phyloP scores from a whole-genome alignment of 1,140 invertebrate species.

The Radopholus similis region DNA sequence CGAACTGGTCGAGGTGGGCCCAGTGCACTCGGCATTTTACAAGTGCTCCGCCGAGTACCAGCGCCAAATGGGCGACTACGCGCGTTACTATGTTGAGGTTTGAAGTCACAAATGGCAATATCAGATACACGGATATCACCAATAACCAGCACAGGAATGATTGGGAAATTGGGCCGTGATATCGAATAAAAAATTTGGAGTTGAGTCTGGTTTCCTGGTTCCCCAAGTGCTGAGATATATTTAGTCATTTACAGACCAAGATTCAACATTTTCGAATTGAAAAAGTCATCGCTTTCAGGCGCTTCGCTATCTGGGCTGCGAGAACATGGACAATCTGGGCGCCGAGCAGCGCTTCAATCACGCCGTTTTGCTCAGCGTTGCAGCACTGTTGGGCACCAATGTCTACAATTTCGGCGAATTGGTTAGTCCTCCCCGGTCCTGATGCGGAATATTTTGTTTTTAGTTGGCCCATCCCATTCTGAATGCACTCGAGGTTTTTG shows the following conservation, averaged over 20 bases:
- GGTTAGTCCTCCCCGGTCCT: conserved; percentile 60
- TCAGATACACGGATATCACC: too few species aligned
- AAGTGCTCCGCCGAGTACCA: conserved; percentile 82
- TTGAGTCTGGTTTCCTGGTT: too few species aligned
- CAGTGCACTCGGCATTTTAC: conserved; percentile 91
- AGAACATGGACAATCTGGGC: conserved; percentile 68
- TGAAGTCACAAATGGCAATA: too few species aligned
- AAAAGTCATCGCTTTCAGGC: conserved; percentile 67
- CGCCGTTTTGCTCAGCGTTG: conserved; percentile 85
- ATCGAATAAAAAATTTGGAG: too few species aligned
- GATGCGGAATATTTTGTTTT: background rate
- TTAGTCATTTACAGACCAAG: too few species aligned
- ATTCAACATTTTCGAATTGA: too few species aligned
- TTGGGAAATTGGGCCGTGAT: too few species aligned
- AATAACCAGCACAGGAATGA: too few species aligned
- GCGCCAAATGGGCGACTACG: conserved; percentile 77
- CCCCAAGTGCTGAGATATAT: too few species aligned
- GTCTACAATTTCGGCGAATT: conserved; percentile 97
- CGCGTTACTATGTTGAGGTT: conserved; percentile 82
- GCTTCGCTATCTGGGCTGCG: conserved; percentile 88
- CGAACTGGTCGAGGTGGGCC: conserved; percentile 81
- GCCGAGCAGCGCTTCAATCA: conserved; percentile 64
- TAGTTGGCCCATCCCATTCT: conserved; percentile 17
- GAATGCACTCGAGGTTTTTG: conserved; percentile 63
- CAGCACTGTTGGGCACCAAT: conserved; percentile 85